Percentiles rank a stretch among this genome's conserved stretches.
These are phyloP conservation scores for Panagrolaimus sp. DNA, from an alignment of 1,140 invertebrate species.

Conservation along the genomic window DNA sequence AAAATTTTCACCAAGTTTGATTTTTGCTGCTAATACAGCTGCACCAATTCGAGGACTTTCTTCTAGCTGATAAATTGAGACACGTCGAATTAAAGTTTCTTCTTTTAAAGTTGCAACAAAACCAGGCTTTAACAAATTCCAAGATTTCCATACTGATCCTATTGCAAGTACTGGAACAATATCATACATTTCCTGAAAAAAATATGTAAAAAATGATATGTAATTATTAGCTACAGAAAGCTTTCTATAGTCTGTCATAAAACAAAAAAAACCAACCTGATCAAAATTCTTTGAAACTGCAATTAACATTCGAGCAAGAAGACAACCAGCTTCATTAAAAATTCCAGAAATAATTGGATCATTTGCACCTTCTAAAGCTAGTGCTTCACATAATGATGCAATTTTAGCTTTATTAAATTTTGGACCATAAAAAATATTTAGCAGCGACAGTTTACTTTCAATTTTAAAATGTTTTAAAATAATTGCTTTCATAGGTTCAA, in stretches of 20 bases:
- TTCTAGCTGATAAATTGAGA: slow-evolving; percentile 17
- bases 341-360: slow-evolving; percentile 66
- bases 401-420: slow-evolving; percentile 47
- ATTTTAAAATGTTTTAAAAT: slow-evolving; percentile 76
- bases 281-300: slow-evolving; percentile 70
- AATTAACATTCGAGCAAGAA: slow-evolving; percentile 70
- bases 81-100: background rate
- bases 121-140: slow-evolving; percentile 68
- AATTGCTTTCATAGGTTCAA: slow-evolving; percentile 68
- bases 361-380: slow-evolving; percentile 38
- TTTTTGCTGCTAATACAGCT: slow-evolving; percentile 21
- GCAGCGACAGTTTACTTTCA: slow-evolving; percentile 51
- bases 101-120: slow-evolving; percentile 22
- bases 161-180: slow-evolving; percentile 80
- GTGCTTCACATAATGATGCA: slow-evolving; percentile 36
- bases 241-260: no score
- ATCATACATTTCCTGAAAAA: slow-evolving; percentile 60
- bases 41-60: slow-evolving; percentile 15
- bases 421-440: slow-evolving; percentile 49
- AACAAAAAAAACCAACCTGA: slow-evolving; percentile 64
- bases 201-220: slow-evolving; percentile 18
- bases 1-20: background rate
- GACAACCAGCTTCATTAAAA: slow-evolving; percentile 72
- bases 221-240: background rate
- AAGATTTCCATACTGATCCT: slow-evolving; percentile 91